A percentile compares a stretch with the other conserved stretches of the same genome.
phyloP scores from a whole-genome alignment of 2,888 invertebrate genomes.

The Meloe dianella region DNA sequence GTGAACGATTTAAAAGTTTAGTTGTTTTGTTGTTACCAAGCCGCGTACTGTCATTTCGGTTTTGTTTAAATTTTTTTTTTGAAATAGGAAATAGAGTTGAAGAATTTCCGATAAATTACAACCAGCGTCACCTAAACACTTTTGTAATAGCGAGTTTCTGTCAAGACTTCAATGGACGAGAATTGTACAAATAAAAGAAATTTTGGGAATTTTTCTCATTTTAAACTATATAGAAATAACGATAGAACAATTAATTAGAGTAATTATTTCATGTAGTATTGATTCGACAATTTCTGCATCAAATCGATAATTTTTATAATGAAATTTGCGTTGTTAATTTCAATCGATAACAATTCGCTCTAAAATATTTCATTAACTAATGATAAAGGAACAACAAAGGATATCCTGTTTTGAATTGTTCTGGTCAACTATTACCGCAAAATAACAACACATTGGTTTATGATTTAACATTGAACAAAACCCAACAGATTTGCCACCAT shows the following conservation, averaged over 20 bases:
- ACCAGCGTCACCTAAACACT: neutral
- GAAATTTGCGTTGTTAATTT: neutral
- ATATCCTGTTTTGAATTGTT: neutral
- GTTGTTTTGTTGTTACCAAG: neutral
- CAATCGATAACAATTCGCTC: neutral
- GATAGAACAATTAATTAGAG: neutral
- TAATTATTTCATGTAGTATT: neutral
- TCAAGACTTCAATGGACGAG: neutral
- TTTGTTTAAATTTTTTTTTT: neutral
- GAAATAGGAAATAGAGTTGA: neutral
- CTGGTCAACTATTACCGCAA: neutral
- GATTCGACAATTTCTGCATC: neutral
- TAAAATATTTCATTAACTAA: neutral
- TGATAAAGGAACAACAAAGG: neutral
- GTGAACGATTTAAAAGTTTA: neutral
- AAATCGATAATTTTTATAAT: too few species aligned
- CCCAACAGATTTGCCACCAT: neutral
- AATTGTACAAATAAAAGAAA: neutral
- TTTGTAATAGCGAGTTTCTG: neutral
- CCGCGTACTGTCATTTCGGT: neutral
- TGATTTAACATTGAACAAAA: neutral
- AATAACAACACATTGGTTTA: neutral
- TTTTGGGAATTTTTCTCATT: neutral
- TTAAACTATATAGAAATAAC: too few species aligned
- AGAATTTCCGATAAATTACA: neutral